phyloP scores from a whole-genome alignment of 2,113 vertebrate species.

The Dromaius novaehollandiae region DNA sequence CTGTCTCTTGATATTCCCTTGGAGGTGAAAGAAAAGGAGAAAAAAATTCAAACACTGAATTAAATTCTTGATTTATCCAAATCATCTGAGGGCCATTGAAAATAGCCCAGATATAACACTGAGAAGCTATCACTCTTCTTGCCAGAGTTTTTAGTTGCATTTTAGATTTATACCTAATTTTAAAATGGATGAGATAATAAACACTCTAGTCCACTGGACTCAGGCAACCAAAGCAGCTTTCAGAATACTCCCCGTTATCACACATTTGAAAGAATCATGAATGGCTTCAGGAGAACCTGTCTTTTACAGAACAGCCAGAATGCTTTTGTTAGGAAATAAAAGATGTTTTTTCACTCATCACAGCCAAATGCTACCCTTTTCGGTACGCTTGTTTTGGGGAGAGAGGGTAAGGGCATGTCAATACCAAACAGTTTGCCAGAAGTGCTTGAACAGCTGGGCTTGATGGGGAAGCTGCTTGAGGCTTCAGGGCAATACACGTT shows the following conservation, averaged over 20 bases:
- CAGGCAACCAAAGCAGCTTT: constrained; percentile 14
- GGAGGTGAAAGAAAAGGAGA: not conserved
- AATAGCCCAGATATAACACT: not conserved
- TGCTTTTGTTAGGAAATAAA: constrained; percentile 58
- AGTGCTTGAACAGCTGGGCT: not conserved
- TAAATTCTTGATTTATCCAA: constrained; percentile 14
- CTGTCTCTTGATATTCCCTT: not conserved
- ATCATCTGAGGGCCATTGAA: constrained; percentile 11
- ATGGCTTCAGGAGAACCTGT: constrained; percentile 21
- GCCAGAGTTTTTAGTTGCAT: constrained; percentile 10
- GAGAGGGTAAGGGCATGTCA: constrained; percentile 9
- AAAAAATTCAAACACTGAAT: not conserved
- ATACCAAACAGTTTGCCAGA: constrained; percentile 29
- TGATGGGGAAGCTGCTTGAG: not conserved
- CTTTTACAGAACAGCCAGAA: constrained; percentile 49
- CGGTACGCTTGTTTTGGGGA: not conserved
- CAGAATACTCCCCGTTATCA: constrained; percentile 40
- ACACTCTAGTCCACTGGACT: constrained; percentile 19
- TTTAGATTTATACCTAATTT: constrained; percentile 45
- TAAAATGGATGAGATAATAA: constrained; percentile 26
- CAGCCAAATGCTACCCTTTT: constrained; percentile 57
- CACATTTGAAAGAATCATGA: constrained; percentile 4
- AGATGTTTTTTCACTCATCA: constrained; percentile 39
- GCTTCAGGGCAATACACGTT: not conserved
- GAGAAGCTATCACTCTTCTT: constrained; percentile 29